phyloP scores from a whole-genome alignment of 64 coral and sea anemone species.

The Platygyra sinensis region DNA sequence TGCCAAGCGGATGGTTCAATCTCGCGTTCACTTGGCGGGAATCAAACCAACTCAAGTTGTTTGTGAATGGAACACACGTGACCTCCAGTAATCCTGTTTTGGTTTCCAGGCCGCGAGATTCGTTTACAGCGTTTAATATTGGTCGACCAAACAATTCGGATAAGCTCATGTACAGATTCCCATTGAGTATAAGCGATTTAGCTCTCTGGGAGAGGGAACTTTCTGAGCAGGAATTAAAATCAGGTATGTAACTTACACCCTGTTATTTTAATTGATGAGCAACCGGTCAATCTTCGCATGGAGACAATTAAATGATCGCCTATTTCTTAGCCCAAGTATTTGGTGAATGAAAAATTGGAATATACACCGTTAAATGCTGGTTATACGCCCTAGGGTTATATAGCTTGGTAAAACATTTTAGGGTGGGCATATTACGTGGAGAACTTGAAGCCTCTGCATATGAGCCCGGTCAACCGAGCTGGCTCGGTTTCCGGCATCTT shows the following conservation, averaged over 20 bases:
- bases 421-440: no score
- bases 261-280: neutral
- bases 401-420: no score
- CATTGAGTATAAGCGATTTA: constrained; percentile 46
- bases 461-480: no score
- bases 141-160: constrained; percentile 75
- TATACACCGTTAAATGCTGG: no score
- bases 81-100: constrained; percentile 41
- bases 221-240: constrained; percentile 57
- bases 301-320: neutral
- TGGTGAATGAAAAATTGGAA: neutral
- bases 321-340: neutral
- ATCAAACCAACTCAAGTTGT: constrained; percentile 57
- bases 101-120: constrained; percentile 63
- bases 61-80: constrained; percentile 58
- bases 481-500: no score
- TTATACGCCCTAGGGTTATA: no score
- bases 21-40: constrained; percentile 73
- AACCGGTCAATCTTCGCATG: neutral
- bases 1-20: constrained; percentile 72
- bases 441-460: no score
- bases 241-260: neutral
- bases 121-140: constrained; percentile 61
- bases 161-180: constrained; percentile 49
- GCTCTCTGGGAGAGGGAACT: constrained; percentile 70